Base-by-base conservation (phyloP, 2,113 vertebrate genomes). In the Sprattus sprattus region DNA sequence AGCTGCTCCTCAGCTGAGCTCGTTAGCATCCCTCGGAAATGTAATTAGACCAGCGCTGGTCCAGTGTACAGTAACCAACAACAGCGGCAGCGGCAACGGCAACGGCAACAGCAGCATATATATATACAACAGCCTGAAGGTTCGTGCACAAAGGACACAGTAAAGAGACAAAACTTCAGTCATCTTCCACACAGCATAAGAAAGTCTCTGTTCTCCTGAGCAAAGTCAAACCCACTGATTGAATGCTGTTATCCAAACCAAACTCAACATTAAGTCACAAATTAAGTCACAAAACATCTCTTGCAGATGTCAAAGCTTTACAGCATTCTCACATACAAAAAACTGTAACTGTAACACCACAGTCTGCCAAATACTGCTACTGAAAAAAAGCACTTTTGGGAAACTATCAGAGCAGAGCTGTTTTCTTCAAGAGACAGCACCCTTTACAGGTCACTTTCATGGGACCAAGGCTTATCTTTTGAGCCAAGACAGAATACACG, bases 1-100 rank as follows among this genome's bases (percentile, higher is more conserved):
- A 87, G 85, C 49, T 88, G 88, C 86, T 82, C 45, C 82, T 86
- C 84, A 90, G 85, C 88, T 87, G 83, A 86, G 83, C 81, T 52
- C 3, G 39, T 85, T 85, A 88, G 46, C 32, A 18, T 64, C 71
- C 45, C n/a, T 16, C 8, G 32, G 50, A 83, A 87, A 87, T 83
- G 0, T 83, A 78, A 86, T 89, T 64, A 86, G 46, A 81, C 75
- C 57, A 52, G 67, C 67, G 13, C 44, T 57, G 32, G 46, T n/a
- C 18, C 82, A 60, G 45, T 32, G 20, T 39, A 83, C 84, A 46
- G 71, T 81, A 84, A 78, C 83, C 45, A 83, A 54, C 49, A 83
- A 54, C 39, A 44, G 57, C 50, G 1, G 25, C 54, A 39, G 9
- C 28, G 32, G 25, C 28, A 71, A 32, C 28, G 32, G 25, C 28